These are phyloP conservation scores for Carettochelys insculpta DNA, from an alignment of 2,113 vertebrate genomes.

Conservation along the genomic window DNA sequence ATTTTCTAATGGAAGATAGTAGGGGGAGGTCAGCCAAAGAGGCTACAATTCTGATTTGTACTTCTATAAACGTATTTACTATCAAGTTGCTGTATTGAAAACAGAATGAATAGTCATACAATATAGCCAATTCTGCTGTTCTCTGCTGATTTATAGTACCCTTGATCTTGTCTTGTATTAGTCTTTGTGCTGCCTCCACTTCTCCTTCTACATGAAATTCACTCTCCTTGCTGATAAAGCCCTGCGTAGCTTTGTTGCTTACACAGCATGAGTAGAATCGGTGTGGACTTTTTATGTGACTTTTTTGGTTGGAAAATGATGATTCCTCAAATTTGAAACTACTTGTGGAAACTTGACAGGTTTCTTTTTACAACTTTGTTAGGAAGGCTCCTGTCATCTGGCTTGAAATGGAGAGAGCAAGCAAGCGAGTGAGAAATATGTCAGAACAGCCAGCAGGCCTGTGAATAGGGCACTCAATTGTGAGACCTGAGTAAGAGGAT, in stretches of 20 bases:
- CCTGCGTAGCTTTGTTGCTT: background rate
- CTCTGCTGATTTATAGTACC: background rate
- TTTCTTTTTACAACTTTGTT: background rate
- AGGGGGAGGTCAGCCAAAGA: background rate
- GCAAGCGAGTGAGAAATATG: background rate
- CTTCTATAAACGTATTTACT: background rate
- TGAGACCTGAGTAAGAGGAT: background rate
- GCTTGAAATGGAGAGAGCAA: background rate
- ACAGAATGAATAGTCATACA: background rate
- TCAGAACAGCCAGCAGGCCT: background rate
- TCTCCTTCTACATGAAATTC: background rate
- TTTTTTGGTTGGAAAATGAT: background rate
- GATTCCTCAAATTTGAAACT: background rate
- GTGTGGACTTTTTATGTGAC: background rate
- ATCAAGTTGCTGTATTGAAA: background rate
- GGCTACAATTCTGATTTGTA: background rate
- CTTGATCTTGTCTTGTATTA: background rate
- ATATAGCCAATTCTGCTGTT: background rate
- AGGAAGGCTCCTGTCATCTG: background rate
- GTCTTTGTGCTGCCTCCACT: background rate
- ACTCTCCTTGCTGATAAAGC: background rate
- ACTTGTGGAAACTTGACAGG: background rate
- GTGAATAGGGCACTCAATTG: background rate
- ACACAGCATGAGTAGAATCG: background rate
- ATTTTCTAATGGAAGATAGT: background rate